These are phyloP conservation scores for Gila orcuttii DNA, from an alignment of 2,113 vertebrate genomes.

Conservation along the genomic window DNA sequence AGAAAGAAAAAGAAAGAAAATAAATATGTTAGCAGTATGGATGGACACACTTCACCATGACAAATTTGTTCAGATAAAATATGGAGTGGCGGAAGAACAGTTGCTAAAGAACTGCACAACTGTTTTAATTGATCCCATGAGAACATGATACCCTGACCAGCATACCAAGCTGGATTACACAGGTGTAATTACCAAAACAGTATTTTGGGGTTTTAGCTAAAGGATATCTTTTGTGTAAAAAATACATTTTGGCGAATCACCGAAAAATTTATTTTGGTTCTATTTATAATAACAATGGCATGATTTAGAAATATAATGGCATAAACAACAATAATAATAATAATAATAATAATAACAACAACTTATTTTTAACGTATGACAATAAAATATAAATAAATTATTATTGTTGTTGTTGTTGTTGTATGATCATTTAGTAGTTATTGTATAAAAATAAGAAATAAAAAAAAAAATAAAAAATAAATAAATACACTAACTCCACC, in stretches of 20 bases:
- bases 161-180: too few species aligned
- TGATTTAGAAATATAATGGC: neutral
- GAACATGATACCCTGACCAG: too few species aligned
- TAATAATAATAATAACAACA: neutral
- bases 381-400: neutral
- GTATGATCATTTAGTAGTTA: neutral
- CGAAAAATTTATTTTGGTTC: neutral
- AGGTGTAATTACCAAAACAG: neutral
- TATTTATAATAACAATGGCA: neutral
- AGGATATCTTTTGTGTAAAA: neutral
- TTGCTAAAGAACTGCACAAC: too few species aligned
- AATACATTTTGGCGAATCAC: neutral
- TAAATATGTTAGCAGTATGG: too few species aligned
- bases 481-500: too few species aligned
- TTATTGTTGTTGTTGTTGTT: neutral
- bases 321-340: neutral
- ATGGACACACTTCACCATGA: too few species aligned
- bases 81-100: too few species aligned
- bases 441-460: neutral
- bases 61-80: too few species aligned
- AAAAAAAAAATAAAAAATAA: neutral
- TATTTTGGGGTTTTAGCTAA: neutral
- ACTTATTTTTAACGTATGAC: neutral
- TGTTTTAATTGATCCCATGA: too few species aligned
- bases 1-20: too few species aligned